Percentiles rank a stretch among this genome's conserved stretches.
These are phyloP conservation scores for Drosophila neocordata DNA, from an alignment of 1,140 invertebrate genomes.

Conservation along the genomic window DNA sequence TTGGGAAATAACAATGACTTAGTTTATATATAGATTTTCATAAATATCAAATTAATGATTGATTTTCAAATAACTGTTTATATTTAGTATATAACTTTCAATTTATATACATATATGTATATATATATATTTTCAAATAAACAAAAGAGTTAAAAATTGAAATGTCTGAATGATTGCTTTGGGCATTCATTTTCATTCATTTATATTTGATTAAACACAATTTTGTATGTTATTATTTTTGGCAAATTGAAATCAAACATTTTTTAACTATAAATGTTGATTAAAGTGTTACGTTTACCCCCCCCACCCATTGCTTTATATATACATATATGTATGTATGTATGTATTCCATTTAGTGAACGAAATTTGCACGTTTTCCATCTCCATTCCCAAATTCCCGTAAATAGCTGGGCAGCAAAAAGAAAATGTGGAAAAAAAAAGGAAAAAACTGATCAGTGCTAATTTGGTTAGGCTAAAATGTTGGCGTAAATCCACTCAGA, in stretches of 20 bases:
- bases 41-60: too few relatives aligned
- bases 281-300: not conserved
- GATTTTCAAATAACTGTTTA: too few relatives aligned
- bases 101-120: too few relatives aligned
- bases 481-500: conserved; percentile 41
- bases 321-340: too few relatives aligned
- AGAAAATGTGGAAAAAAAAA: not conserved
- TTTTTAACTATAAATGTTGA: not conserved
- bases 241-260: not conserved
- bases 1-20: too few relatives aligned
- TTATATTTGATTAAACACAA: not conserved
- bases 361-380: not conserved
- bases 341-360: too few relatives aligned
- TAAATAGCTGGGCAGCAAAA: not conserved
- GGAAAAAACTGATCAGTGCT: conserved; percentile 23
- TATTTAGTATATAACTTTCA: too few relatives aligned
- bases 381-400: not conserved
- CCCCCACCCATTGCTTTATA: too few relatives aligned
- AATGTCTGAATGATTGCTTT: not conserved
- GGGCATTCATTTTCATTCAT: not conserved
- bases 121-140: too few relatives aligned
- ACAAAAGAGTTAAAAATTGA: not conserved
- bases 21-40: too few relatives aligned
- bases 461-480: conserved; percentile 49
- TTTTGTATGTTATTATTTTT: not conserved